phyloP scores from a whole-genome alignment of 2,888 invertebrate species.

The Lepidochrysops patricia region DNA sequence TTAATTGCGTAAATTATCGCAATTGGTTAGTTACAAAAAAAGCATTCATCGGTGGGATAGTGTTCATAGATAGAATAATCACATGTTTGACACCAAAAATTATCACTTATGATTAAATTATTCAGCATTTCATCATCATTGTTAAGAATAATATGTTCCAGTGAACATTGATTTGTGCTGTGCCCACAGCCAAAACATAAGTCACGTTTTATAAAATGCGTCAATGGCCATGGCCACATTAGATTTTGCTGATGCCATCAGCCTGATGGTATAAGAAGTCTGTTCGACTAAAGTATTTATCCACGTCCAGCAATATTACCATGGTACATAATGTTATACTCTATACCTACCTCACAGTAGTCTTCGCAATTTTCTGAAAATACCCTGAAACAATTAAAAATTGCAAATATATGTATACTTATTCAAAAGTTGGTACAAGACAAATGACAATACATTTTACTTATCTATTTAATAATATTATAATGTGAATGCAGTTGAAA shows the following conservation, averaged over 20 bases:
- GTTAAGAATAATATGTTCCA: conserved; percentile 8
- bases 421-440: background rate
- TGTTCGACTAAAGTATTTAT: background rate
- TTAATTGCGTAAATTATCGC: background rate
- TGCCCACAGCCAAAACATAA: conserved; percentile 8
- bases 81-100: conserved; percentile 11
- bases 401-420: too few species aligned
- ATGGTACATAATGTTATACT: conserved; percentile 3
- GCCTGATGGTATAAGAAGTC: too few species aligned
- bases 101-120: background rate
- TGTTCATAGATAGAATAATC: conserved; percentile 10
- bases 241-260: background rate
- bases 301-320: conserved; percentile 5
- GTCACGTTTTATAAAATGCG: conserved; percentile 10
- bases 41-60: conserved; percentile 8
- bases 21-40: conserved; percentile 9
- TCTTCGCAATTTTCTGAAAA: background rate
- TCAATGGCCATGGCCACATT: conserved; percentile 6
- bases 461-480: background rate
- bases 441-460: background rate
- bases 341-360: background rate
- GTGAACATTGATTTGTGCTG: background rate
- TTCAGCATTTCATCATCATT: conserved; percentile 10
- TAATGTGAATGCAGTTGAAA: too few species aligned
- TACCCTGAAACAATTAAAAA: conserved; percentile 5